Base-by-base conservation (phyloP, 1,140 invertebrate species). In the Venustaconcha ellipsiformis region DNA sequence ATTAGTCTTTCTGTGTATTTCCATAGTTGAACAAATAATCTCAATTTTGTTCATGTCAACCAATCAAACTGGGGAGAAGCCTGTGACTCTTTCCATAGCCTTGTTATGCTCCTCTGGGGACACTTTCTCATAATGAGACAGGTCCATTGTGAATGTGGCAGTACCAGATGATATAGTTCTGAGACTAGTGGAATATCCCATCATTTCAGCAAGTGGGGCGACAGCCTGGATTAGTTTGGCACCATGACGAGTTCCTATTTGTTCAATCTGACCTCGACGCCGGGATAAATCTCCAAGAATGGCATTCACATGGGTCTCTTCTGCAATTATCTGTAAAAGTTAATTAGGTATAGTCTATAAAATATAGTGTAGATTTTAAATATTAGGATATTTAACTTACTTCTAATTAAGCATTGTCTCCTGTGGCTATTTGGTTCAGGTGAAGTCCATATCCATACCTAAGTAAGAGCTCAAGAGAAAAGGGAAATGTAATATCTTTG, bases 121-220 rank as follows among this genome's bases (percentile, higher is more conserved):
- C 80, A 89, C 82, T 67, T 74, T 74, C 68, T 84, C 78, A 80
- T 97, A 96, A 78, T 93, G 92, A 80, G 93, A 92, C 84, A 99
- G 95, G 90, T 98, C 94, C 94, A 99, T 95, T 15, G 93, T 92
- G 90, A 98, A 97, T 58, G 92, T 92, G 26, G 94, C 95, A 57
- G 93, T 94, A 1, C 97, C 97, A 0, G 97, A 98, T 4, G 95
- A 94, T 1, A 96, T 90, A 0, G 94, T 95, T 79, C 97, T 92
- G 37, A 99, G 87, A 23, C 90, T 89, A 56, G 94, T 95, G 0
- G 96, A 95, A 90, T 98, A 99, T 17, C 95, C 96, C 64, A 95
- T 86, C n/a, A 99, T 91, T 88, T 98, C 96, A 0, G 95, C 93
- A 57, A 99, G 90, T 0, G 97, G 97, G 5, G 93, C 93, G 12